Conservation (phyloP, 2,113 vertebrate species). For the Hassar affinis region DNA sequence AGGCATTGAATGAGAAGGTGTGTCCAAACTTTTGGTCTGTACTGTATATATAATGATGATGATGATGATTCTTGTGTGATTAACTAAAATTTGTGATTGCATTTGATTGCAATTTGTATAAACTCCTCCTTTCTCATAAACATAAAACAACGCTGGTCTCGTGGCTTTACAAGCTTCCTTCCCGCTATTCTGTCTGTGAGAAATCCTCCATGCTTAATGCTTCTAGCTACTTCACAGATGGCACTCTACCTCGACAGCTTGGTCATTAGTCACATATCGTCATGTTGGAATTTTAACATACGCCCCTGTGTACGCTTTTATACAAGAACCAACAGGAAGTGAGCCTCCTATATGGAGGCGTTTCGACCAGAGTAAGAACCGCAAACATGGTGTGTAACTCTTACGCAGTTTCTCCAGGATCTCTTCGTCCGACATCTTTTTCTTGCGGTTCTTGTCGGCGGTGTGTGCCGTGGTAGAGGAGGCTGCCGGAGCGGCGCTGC, state of each 20-base stretch:
- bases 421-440: conserved; percentile 98
- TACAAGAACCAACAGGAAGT: background rate
- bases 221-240: background rate
- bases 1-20: no score
- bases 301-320: background rate
- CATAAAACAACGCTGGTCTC: no score
- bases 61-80: background rate
- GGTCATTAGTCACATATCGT: background rate
- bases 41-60: no score
- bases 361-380: background rate
- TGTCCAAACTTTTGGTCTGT: no score
- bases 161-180: background rate
- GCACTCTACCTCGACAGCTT: background rate
- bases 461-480: conserved; percentile 69
- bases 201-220: background rate
- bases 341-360: no score
- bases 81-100: background rate
- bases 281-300: no score
- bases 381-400: conserved; percentile 46
- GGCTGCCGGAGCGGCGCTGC: conserved; percentile 49
- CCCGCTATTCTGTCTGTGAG: background rate
- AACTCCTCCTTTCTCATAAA: background rate
- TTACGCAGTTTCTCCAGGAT: conserved; percentile 95
- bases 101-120: background rate
- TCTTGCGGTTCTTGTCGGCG: conserved; percentile 88